Conservation (phyloP, 2,113 vertebrate genomes). For the Agapornis roseicollis region DNA sequence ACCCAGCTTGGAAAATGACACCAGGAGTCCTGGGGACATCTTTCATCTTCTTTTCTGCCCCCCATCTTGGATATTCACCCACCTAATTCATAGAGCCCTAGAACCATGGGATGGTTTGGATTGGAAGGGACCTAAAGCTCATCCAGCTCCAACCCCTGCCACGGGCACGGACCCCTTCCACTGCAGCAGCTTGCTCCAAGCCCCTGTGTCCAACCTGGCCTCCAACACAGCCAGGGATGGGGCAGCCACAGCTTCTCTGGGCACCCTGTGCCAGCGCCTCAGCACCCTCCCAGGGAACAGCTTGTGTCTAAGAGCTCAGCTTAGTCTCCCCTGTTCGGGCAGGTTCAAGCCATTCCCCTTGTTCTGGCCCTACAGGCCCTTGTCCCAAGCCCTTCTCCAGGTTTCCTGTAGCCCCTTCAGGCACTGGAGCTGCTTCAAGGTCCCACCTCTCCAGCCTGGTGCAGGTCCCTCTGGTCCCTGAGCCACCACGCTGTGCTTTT, state of each 20-base stretch:
- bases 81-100: background rate
- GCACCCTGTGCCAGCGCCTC: too few species aligned
- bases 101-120: background rate
- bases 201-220: too few species aligned
- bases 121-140: background rate
- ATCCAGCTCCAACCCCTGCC: background rate
- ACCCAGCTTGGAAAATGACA: background rate
- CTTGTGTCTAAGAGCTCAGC: too few species aligned
- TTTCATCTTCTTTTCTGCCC: background rate
- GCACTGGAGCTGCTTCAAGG: background rate
- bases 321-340: too few species aligned
- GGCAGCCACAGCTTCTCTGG: too few species aligned
- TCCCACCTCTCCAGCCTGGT: background rate
- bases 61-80: background rate
- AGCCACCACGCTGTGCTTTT: background rate
- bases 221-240: too few species aligned
- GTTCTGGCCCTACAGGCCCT: background rate
- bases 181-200: background rate
- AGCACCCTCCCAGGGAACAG: too few species aligned
- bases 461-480: background rate
- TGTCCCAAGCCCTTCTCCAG: background rate
- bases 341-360: background rate
- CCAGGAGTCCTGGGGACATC: background rate
- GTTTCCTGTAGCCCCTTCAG: background rate
- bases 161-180: background rate